phyloP scores from a whole-genome alignment of 2,888 invertebrate species.

The Branchellion lobata region DNA sequence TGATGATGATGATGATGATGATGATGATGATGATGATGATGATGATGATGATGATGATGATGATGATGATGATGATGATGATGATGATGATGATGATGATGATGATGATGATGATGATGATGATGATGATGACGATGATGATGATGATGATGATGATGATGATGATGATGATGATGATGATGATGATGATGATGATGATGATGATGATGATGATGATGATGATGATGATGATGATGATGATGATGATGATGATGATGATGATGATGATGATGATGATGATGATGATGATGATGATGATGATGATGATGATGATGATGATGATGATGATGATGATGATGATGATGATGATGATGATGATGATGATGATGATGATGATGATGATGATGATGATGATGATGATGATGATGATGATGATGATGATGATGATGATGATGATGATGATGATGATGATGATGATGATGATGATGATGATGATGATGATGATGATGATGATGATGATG shows the following conservation, averaged over 20 bases:
- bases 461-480: background rate
- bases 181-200: constrained; percentile 2
- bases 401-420: constrained; percentile 7
- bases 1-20: constrained; percentile 42
- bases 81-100: constrained; percentile 39
- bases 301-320: too few species aligned
- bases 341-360: too few species aligned
- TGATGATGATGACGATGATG: constrained; percentile 37
- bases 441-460: background rate
- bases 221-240: constrained; percentile 32
- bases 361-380: background rate
- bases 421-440: background rate
- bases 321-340: too few species aligned
- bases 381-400: too few species aligned
- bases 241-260: constrained; percentile 39
- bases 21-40: constrained; percentile 40
- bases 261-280: constrained; percentile 29
- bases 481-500: background rate
- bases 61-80: constrained; percentile 33
- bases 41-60: constrained; percentile 39
- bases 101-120: constrained; percentile 26
- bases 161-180: constrained; percentile 18
- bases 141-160: constrained; percentile 38
- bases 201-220: background rate
- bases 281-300: constrained; percentile 7